A percentile compares a stretch with the other conserved stretches of the same genome.
phyloP scores from a whole-genome alignment of 2,797 vertebrate genomes.

The Octomys mimax region DNA sequence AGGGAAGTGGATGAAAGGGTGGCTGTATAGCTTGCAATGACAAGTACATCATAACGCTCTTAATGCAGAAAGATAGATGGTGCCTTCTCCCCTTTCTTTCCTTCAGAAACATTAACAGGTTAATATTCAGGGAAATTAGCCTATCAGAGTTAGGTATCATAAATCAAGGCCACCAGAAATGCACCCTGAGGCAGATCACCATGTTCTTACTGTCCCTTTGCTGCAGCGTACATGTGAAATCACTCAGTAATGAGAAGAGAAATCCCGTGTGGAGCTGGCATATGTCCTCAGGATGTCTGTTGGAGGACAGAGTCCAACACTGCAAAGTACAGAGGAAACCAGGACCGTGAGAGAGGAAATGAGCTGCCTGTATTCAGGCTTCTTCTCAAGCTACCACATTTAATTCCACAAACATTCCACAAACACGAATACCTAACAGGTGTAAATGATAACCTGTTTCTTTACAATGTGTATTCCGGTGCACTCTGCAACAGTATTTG shows the following conservation, averaged over 20 bases:
- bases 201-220: neutral
- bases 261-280: neutral
- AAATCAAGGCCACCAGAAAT: slow-evolving; percentile 46
- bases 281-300: neutral
- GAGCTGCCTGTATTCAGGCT: neutral
- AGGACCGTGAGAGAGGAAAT: neutral
- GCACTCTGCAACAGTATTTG: neutral
- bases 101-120: neutral
- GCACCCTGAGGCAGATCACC: neutral
- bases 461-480: neutral
- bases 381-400: neutral
- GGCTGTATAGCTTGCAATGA: neutral
- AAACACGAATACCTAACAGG: neutral
- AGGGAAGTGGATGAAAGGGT: neutral
- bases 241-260: neutral
- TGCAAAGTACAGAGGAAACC: neutral
- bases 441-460: neutral
- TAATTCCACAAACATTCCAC: neutral
- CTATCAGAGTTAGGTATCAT: neutral
- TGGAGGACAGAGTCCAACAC: neutral
- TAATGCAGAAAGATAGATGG: no score
- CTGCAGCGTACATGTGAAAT: neutral
- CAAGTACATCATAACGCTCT: neutral
- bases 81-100: neutral
- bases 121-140: slow-evolving; percentile 41